A percentile compares a stretch with the other conserved stretches of the same genome.
These are phyloP conservation scores for Scaptomyza parva DNA, from an alignment of 2,888 invertebrate species.

Conservation along the genomic window DNA sequence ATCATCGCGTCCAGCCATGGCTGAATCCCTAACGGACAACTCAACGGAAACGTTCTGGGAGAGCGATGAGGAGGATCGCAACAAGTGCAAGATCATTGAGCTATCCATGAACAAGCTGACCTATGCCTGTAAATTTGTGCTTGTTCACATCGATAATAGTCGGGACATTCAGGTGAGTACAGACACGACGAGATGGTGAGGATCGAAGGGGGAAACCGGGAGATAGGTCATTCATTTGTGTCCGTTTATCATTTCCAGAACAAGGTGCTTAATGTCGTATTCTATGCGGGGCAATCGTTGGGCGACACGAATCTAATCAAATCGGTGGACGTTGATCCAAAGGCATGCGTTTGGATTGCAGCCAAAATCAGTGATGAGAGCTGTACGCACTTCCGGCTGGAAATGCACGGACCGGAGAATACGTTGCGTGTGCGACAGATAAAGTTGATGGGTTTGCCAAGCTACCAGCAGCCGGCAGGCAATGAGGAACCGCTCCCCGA, in stretches of 20 bases:
- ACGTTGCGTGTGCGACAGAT: constrained; percentile 95
- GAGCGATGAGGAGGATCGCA: constrained; percentile 98
- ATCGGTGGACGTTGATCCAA: constrained; percentile 93
- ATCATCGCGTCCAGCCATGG: constrained; percentile 97
- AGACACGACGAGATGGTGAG: no score
- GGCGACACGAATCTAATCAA: constrained; percentile 93
- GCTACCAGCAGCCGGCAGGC: constrained; percentile 31
- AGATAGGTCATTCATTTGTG: no score
- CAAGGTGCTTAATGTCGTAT: constrained; percentile 94
- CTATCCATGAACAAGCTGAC: constrained; percentile 87
- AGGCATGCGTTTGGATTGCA: constrained; percentile 95
- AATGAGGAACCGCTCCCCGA: constrained; percentile 27
- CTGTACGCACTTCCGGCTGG: constrained; percentile 90
- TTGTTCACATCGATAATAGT: constrained; percentile 97
- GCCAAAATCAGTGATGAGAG: constrained; percentile 89
- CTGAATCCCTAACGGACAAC: constrained; percentile 95
- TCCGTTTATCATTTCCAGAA: constrained; percentile 87
- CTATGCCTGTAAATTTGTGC: constrained; percentile 87
- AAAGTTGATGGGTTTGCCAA: constrained; percentile 87
- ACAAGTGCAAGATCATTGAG: constrained; percentile 94
- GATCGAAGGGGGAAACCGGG: background rate
- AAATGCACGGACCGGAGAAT: constrained; percentile 96
- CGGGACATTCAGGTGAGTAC: constrained; percentile 92
- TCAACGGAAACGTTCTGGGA: constrained; percentile 99
- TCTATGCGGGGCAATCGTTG: constrained; percentile 92